Evolutionary conservation across 1,140 invertebrate species (phyloP), one percentile per base, ranked within the genome.

Genomic region (Drosophila subpulchrella): DNA sequence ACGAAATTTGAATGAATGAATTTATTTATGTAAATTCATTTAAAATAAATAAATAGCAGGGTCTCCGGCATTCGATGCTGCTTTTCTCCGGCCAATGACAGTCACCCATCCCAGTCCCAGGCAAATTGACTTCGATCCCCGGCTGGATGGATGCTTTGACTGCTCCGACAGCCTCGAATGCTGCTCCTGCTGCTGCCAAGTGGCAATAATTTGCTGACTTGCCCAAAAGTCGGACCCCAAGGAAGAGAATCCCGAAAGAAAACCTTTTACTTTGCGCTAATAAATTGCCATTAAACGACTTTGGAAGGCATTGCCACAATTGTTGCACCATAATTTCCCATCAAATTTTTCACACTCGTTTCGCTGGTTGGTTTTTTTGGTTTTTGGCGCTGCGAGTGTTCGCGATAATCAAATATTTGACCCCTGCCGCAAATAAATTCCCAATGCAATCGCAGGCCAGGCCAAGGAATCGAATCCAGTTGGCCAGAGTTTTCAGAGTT

Each of bases 361-460:
- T 65, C 68, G 60, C 56, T 56, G 67, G 65, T 68, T 68, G 65
- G 60, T 36, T 39, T 12, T 12, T 27, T 34, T 10, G 38, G 11
- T 39, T 53, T 53, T 53, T 53, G 63, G 66, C 72, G 53, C 79
- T 74, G 78, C 72, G 78, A 68, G 65, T 68, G 50, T 62, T 79
- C 68, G 73, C 82, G 88, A 90, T 90, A 90, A 90, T 90, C 88
- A 90, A 90, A 90, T 90, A 90, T 91, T 90, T 90, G 86, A 90
- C 86, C 86, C 90, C 88, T 83, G 79, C 71, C 71, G 82, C 83
- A 91, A 91, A 91, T 91, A 91, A 91, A 91, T 91, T 83, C 82
- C 86, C 88, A 84, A 75, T 91, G 77, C 78, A 90, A 90, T 83
- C 74, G 78, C 76, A 67, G 57, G 36, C 68, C 48, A 62, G 57